Evolutionary conservation across 2,113 vertebrate species (phyloP), one percentile per base, ranked within the genome.

Genomic region (Rousettus leschenaultii): DNA sequence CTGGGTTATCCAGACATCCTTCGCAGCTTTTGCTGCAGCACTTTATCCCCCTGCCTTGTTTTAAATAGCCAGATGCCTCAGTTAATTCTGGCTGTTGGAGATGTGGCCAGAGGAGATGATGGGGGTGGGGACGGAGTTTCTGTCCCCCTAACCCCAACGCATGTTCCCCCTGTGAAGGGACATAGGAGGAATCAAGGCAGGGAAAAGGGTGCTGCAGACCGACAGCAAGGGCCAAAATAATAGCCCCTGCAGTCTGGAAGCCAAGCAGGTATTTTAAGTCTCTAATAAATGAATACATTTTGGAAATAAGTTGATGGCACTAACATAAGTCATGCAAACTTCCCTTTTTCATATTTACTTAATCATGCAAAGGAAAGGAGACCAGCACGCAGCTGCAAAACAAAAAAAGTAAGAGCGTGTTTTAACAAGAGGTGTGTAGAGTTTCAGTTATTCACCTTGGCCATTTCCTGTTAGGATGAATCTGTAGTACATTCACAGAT

Each of bases 1-100:
- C 97, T 98, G 98, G 97, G 74, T 97, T 97, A 97, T 84, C 97
- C 94, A 94, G 93, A 96, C 95, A 86, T 92, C 97, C 96, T 85
- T 94, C 35, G 16, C 45, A 94, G 93, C 96, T 98, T 96, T 96
- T 61, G 73, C 94, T 53, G 45, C 45, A 45, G 28, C 78, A 13
- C 78, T 84, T 77, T 87, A 59, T 80, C 45, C 93, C 40, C 94
- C 26, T 43, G 63, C 53, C 73, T 93, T 68, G 30, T 95, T 75
- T 92, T 91, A 95, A 94, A 86, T 59, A 89, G 77, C 88, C 91
- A 89, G 91, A 85, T 75, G 93, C 92, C 59, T 53, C 82, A 0
- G 53, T 92, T 86, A 91, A 43, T 73, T 84, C 91, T 21, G 85
- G 48, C 84, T 59, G 15, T 28, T 0, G 24, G 87, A 13, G 35